Base-by-base conservation (phyloP, 2,113 vertebrate species). In the Pterocles gutturalis region DNA sequence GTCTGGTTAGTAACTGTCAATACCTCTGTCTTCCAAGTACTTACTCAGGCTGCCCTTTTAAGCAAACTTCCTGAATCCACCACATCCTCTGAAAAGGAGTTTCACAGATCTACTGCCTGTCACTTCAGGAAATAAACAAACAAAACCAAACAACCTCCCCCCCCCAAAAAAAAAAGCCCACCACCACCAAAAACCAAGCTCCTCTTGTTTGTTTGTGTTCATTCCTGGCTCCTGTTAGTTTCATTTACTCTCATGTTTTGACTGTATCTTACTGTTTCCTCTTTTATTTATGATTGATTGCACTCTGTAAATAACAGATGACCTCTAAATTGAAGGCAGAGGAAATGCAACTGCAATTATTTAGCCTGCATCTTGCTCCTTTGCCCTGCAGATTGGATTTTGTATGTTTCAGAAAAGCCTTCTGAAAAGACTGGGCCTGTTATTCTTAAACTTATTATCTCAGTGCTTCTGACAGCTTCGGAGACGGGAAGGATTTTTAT, bases 171-270 rank as follows among this genome's bases (percentile, higher is more conserved):
- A 33, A 69, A 53, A 10, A 2, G 41, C 41, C 7, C 33, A 20
- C 5, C 41, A 22, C 5, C 28, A 26, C 0, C 17, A 73, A 51
- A 71, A 53, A 5, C 0, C 1, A 29, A 53, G 16, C 21, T 67
- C 12, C 41, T 81, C 77, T 61, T 71, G 24, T 60, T 43, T 71
- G 46, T 55, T 70, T 31, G 13, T 49, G 16, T 66, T 87, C 18
- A 71, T 84, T 84, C 34, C 53, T 71, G 57, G 45, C 8, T 77
- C 20, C 33, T 82, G 11, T 17, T 66, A 9, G 51, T 53, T 90
- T 83, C 2, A 15, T 83, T 49, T 77, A 0, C 28, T 92, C 14
- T 77, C 28, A 64, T 57, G 31, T 22, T 91, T 71, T 73, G 34
- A 34, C 38, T 80, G 0, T 48, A 18, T 70, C 18, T 77, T 57